Base-by-base conservation (phyloP, 2,888 invertebrate species). In the Acholoe squamosa region DNA sequence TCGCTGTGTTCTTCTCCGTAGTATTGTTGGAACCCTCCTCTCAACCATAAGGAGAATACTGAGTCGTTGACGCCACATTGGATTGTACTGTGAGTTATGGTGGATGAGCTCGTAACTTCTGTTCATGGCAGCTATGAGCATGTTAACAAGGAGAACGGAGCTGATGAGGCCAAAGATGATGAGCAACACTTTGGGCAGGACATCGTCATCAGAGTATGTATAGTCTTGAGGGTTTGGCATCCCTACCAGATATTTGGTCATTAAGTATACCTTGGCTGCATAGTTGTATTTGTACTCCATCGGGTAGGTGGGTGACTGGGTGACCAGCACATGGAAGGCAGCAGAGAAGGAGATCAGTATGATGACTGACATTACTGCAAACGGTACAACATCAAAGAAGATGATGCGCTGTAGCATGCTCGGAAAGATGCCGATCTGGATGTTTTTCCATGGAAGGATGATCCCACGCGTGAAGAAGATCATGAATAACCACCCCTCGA, bases 81-180 rank as follows among this genome's bases (percentile, higher is more conserved):
- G 80, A 43, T 43, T 43, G 12, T 10, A 3, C 22, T 33, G 31
- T 1, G 80, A 19, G 43, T 19, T 80, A n/a, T n/a, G n/a, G 0
- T 43, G 33, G 12, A 80, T 80, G 43, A 80, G 12, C 80, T 80
- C 80, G n/a, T 80, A 80, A 34, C 80, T 80, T 43, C 43, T 33
- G 34, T 80, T 80, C 80, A 80, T 80, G 16, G 80, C 33, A 14
- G 80, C 80, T 1, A 80, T 80, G 34, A 80, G 80, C 80, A 80
- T 80, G n/a, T 80, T 80, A 34, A 80, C 25, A 5, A 80, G 33
- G 43, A 80, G 19, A 0, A 80, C 80, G 0, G 43, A 19, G n/a
- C 34, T 80, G 80, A 80, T 80, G 43, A 80, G 80, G 33, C 34
- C 80, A 19, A n/a, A 80, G 33, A 80, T 1, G 22, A 43, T 22